A percentile compares a stretch with the other conserved stretches of the same genome.
Evolutionary conservation across 2,888 invertebrate genomes (phyloP).

Genomic region (Drosophila peninsularis): DNA sequence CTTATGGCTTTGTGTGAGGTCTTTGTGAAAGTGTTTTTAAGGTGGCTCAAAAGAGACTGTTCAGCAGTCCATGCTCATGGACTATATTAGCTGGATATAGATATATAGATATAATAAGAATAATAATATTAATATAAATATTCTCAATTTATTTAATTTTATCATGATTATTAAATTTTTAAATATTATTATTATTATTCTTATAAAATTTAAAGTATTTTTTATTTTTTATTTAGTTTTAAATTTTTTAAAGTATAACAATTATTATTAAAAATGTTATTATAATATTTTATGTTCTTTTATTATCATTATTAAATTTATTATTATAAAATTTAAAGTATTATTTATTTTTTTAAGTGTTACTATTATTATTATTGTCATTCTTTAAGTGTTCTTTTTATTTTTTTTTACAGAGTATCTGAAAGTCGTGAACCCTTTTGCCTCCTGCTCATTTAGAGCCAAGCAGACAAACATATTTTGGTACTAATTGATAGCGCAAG

Average conservation of each 20-base stretch:
- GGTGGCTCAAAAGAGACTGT: neutral
- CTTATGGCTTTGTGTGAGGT: neutral
- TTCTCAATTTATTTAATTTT: no score
- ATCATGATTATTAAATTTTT: neutral
- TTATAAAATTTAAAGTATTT: neutral
- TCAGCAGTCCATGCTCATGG: neutral
- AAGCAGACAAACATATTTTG: slow-evolving; percentile 28
- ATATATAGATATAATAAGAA: no score
- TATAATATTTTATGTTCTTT: no score
- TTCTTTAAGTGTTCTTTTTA: neutral
- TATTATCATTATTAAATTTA: neutral
- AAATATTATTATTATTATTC: neutral
- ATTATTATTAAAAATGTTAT: no score
- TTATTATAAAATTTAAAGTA: no score
- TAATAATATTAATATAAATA: neutral
- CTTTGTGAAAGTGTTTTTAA: neutral
- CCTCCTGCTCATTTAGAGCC: slow-evolving; percentile 16
- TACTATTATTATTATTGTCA: neutral
- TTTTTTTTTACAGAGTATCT: slow-evolving; percentile 19
- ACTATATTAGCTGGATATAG: neutral
- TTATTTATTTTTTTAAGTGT: no score
- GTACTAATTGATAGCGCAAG: slow-evolving; percentile 65
- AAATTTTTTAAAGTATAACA: no score
- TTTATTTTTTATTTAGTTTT: no score
- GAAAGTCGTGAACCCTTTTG: neutral